Evolutionary conservation across 35 echinoderm and acorn worm species (phyloP).

Genomic region (Heliocidaris tuberculata): DNA sequence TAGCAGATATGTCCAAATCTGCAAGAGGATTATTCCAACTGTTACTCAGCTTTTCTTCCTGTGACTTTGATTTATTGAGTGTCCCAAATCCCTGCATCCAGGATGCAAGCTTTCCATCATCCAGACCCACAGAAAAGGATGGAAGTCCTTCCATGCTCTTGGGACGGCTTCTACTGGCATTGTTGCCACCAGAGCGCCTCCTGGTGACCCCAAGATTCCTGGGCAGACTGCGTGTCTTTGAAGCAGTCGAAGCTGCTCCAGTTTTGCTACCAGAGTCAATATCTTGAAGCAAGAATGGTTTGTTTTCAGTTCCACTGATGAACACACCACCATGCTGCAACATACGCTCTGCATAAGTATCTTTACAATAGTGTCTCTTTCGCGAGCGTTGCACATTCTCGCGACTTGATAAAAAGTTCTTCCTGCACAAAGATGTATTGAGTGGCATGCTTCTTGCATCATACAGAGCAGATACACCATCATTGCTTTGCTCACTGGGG

Average conservation of each 20-base stretch:
- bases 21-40: neutral
- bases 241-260: neutral
- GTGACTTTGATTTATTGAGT: slow-evolving; percentile 23
- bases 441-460: slow-evolving; percentile 22
- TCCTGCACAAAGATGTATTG: slow-evolving; percentile 19
- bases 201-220: slow-evolving; percentile 27
- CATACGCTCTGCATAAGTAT: slow-evolving; percentile 45
- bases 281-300: slow-evolving; percentile 41
- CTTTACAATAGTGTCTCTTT: slow-evolving; percentile 27
- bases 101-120: neutral
- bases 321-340: slow-evolving; percentile 42
- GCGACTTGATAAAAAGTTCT: slow-evolving; percentile 16
- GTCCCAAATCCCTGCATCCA: neutral
- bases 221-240: slow-evolving; percentile 47
- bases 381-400: slow-evolving; percentile 34
- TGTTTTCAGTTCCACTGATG: slow-evolving; percentile 42
- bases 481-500: neutral
- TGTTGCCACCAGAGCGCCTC: neutral
- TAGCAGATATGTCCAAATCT: neutral
- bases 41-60: slow-evolving; percentile 11
- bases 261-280: slow-evolving; percentile 29
- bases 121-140: neutral
- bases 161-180: slow-evolving; percentile 26
- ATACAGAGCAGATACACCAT: slow-evolving; percentile 6
- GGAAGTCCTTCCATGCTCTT: slow-evolving; percentile 48